Base-by-base conservation (phyloP, 64 coral and sea anemone species). In the Astreopora myriophthalma region DNA sequence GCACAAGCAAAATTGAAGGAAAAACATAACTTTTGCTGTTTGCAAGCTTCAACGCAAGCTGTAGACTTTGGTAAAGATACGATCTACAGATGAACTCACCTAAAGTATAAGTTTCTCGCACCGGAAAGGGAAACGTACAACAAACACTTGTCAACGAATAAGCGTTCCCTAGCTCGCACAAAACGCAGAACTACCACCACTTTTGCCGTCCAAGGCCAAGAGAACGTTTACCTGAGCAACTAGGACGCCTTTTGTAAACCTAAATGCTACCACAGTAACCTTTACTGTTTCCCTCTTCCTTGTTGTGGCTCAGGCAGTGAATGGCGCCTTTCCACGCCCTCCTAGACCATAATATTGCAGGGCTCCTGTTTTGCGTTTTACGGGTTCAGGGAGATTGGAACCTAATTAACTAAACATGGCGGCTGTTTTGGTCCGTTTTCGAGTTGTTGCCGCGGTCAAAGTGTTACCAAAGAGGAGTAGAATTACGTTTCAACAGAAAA, bases 261-360 rank as follows among this genome's bases (percentile, higher is more conserved):
- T 16, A n/a, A 64, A 64, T 37, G 32, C 30, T 55, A 3, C 28
- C 49, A 31, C 27, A 5, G 11, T 19, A 12, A n/a, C 6, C 28
- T 80, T 48, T 14, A n/a, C 48, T 2, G 0, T 32, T 24, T 57
- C 33, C 58, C 79, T 65, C 79, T 83, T 83, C 79, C 79, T 83
- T 83, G 55, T 83, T 83, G 79, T 79, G 22, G 48, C 52, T 52
- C 16, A 19, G 79, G 79, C 9, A 83, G 19, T n/a, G 48, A 34
- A 83, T 64, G 79, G 79, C 52, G 34, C 55, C 33, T 83, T 83
- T 83, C 79, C 79, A 83, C 79, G 79, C 79, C 79, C 79, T 63
- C 79, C 79, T 65, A 83, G 79, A 31, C 79, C 79, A 83, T 83
- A 83, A 83, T 83, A 83, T 36, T 35, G 52, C 24, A 30, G 75